Base-by-base conservation (phyloP, 2,888 invertebrate genomes). In the Philereme transversata region DNA sequence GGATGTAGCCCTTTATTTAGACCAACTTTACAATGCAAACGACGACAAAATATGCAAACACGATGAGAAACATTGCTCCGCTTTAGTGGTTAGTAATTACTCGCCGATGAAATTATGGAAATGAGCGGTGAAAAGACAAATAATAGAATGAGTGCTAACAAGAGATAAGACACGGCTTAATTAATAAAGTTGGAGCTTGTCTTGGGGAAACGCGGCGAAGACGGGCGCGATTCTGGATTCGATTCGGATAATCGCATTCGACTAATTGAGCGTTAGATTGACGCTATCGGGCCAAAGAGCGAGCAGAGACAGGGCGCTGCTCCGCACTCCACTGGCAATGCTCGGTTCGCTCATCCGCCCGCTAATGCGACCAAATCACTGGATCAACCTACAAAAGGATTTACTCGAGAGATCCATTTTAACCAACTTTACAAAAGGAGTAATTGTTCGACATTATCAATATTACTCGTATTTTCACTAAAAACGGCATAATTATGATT, bases 61-160 rank as follows among this genome's bases (percentile, higher is more conserved):
- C 82, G 84, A 87, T 82, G 84, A 82, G 84, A 81, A 86, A 84
- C 68, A 68, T 67, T 81, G 82, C 80, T 82, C 77, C 79, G 84
- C 82, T 84, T 86, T 86, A 88, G 89, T 88, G 82, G 86, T 86
- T 86, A 88, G 88, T 89, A 89, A 90, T 91, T 88, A 87, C 82
- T 83, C 85, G 84, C 83, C 86, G 85, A 90, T 90, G 90, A 90
- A 89, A 91, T 90, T 92, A 92, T 92, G 92, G 87, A 91, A 92
- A 92, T 92, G 88, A 91, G 89, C 90, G 88, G 87, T 87, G 87
- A 90, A 89, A 91, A 92, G 90, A 92, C 91, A 92, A 92, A 92
- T 92, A 92, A 91, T 88, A 90, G 90, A 92, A 92, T 87, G 92
- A 92, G 92, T 92, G 92, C 90, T 91, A 90, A 91, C 91, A 91